phyloP scores from a whole-genome alignment of 2,888 invertebrate genomes.

The Gastrophysa polygoni region DNA sequence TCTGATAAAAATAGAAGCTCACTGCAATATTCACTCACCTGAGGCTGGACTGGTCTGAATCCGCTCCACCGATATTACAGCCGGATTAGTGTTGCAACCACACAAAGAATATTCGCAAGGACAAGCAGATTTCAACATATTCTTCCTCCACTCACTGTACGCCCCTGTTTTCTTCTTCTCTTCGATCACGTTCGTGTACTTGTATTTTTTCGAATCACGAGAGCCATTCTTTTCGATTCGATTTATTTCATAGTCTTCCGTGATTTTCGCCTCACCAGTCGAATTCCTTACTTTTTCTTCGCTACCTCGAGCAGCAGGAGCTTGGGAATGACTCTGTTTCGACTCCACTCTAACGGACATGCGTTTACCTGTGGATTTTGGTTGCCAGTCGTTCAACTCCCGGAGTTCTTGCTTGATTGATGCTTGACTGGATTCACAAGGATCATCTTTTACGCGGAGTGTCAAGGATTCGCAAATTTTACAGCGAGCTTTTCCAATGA shows the following conservation, averaged over 20 bases:
- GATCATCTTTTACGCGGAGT: constrained; percentile 18
- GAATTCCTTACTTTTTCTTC: not conserved
- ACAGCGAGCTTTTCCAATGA: constrained; percentile 31
- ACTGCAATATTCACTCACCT: not conserved
- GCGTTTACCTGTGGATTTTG: constrained; percentile 14
- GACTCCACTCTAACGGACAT: not conserved
- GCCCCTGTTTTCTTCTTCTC: constrained; percentile 30
- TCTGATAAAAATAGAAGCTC: too few species aligned
- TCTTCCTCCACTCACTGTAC: constrained; percentile 37
- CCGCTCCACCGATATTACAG: constrained; percentile 17
- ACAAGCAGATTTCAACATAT: constrained; percentile 24
- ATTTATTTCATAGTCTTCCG: not conserved
- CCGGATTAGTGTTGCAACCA: constrained; percentile 35
- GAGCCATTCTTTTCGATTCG: not conserved
- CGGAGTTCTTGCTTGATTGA: constrained; percentile 27
- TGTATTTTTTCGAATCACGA: constrained; percentile 18
- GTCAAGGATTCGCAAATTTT: constrained; percentile 32
- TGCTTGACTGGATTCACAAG: not conserved
- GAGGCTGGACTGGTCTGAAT: not conserved
- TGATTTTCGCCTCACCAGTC: not conserved
- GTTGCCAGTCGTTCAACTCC: constrained; percentile 37
- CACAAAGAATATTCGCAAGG: constrained; percentile 26
- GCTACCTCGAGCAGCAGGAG: not conserved
- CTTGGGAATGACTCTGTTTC: not conserved
- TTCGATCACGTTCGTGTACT: constrained; percentile 33